Evolutionary conservation across 2,113 vertebrate genomes (phyloP).

Genomic region (Hepsetus odoe): DNA sequence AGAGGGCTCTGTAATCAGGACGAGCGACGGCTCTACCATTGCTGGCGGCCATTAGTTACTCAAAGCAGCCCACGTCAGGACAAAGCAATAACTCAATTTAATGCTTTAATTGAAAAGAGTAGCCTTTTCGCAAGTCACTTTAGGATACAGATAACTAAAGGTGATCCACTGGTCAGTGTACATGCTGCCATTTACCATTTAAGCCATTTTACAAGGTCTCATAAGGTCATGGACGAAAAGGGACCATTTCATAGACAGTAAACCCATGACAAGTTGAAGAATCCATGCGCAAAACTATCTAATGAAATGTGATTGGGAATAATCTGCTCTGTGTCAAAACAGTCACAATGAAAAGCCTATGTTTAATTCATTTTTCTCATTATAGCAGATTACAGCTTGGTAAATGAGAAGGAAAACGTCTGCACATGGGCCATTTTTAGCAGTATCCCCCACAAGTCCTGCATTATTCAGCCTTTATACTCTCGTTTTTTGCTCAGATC

Average conservation of each 20-base stretch:
- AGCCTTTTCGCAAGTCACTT: neutral
- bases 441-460: neutral
- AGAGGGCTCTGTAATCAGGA: slow-evolving; percentile 50
- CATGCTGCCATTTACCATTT: neutral
- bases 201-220: neutral
- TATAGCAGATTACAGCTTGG: no score
- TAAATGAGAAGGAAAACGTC: neutral
- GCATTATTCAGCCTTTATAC: no score
- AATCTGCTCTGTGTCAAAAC: neutral
- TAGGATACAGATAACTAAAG: neutral
- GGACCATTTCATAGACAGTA: neutral
- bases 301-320: slow-evolving; percentile 1
- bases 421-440: neutral
- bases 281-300: neutral
- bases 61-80: neutral
- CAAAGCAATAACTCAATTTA: slow-evolving; percentile 27
- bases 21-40: neutral
- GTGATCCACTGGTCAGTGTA: neutral
- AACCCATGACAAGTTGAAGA: neutral
- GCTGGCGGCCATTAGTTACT: neutral
- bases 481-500: no score
- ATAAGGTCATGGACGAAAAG: neutral
- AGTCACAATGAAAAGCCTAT: neutral
- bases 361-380: slow-evolving; percentile 8
- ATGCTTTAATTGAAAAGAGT: neutral